A percentile compares a stretch with the other conserved stretches of the same genome.
These are phyloP conservation scores for Glaucomys volans DNA, from an alignment of 2,113 vertebrate genomes.

Conservation along the genomic window DNA sequence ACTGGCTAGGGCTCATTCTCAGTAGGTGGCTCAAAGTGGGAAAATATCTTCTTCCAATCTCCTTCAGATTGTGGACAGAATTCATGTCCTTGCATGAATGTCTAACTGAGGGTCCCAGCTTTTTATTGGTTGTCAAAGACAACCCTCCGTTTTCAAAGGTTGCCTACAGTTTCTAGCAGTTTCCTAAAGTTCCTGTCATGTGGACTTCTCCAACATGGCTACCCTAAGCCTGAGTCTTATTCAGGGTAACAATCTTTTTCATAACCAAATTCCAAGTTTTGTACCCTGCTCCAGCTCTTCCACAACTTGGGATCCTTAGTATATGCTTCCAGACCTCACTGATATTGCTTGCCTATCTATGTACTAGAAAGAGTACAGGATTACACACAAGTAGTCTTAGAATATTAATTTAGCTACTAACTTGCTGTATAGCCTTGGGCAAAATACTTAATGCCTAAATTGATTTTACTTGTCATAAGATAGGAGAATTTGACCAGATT, in stretches of 20 bases:
- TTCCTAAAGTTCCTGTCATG: neutral
- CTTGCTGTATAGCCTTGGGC: no score
- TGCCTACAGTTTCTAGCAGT: neutral
- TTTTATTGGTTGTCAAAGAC: neutral
- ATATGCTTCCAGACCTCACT: neutral
- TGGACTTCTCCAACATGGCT: neutral
- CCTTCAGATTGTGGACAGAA: neutral
- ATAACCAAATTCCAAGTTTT: slow-evolving; percentile 5
- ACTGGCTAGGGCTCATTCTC: neutral
- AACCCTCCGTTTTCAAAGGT: neutral
- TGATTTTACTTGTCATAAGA: no score
- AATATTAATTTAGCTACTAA: neutral
- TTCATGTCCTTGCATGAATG: neutral
- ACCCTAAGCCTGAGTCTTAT: neutral
- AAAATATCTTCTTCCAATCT: neutral
- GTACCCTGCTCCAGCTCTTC: neutral
- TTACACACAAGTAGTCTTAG: neutral
- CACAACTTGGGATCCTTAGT: neutral
- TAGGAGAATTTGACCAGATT: no score
- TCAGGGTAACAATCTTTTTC: neutral
- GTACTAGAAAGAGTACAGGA: neutral
- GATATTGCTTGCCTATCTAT: neutral
- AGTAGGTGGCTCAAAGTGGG: neutral
- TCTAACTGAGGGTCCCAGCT: neutral
- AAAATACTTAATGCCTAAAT: no score